Evolutionary conservation across 2,888 invertebrate genomes (phyloP).

Genomic region (Troides aeacus): DNA sequence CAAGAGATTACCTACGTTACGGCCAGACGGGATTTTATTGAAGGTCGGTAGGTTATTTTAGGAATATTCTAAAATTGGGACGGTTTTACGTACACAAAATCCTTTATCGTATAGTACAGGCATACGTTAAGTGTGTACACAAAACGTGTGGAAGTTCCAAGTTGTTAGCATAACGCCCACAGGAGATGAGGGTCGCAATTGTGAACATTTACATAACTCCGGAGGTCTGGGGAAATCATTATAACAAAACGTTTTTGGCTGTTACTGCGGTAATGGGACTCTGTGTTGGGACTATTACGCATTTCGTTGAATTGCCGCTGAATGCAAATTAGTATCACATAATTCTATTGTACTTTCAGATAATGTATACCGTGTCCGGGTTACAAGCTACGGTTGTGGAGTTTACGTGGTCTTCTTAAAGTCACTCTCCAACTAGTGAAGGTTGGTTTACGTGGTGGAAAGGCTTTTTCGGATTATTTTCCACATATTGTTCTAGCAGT

Average conservation of each 20-base stretch:
- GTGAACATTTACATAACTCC: conserved; percentile 39
- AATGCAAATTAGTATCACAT: conserved; percentile 2
- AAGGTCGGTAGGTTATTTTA: conserved; percentile 21
- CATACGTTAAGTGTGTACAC: conserved; percentile 32
- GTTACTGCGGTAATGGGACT: conserved; percentile 28
- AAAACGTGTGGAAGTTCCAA: conserved; percentile 31
- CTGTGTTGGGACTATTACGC: conserved; percentile 4
- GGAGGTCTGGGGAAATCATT: conserved; percentile 34
- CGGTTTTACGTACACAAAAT: conserved; percentile 24
- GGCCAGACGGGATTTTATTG: conserved; percentile 19
- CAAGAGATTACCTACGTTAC: conserved; percentile 1
- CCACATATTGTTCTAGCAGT: no score
- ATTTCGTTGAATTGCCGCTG: conserved; percentile 7
- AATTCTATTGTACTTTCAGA: not conserved
- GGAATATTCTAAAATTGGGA: conserved; percentile 26
- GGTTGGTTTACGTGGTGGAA: no score
- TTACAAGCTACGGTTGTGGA: not conserved
- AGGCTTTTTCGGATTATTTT: no score
- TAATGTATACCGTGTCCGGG: not conserved
- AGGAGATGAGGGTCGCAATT: conserved; percentile 36
- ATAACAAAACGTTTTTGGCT: conserved; percentile 25
- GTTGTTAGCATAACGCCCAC: conserved; percentile 39
- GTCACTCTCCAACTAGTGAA: no score
- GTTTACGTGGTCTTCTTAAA: no score
- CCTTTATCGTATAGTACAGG: conserved; percentile 33